Evolutionary conservation across 23 tunicate genomes (phyloP), one percentile per base, ranked within the genome.

Genomic region (Phallusia fumigata): DNA sequence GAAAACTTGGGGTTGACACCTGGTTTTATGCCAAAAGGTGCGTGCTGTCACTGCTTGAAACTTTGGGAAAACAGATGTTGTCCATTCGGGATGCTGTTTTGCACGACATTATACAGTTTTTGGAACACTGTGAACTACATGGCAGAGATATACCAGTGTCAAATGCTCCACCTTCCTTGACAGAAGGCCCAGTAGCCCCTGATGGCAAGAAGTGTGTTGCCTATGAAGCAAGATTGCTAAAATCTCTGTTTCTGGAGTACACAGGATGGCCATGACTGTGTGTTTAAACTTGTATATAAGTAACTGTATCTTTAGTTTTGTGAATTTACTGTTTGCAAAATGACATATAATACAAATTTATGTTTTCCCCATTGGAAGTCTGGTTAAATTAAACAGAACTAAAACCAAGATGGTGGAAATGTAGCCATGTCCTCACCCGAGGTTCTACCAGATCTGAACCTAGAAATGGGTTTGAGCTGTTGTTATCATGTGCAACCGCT

Each of bases 21-120:
- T 96, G 99, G 99, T 96, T 96, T 80, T 95, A 95, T 58, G 95
- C 95, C 32, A 95, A 95, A 52, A 76, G 99, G 32, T 96, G 99
- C 45, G 83, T 96, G 6, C 75, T 96, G 36, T 84, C 96, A 18
- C 90, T 96, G n/a, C 93, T 96, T 2, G 99, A 96, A 74, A 87
- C 84, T 11, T 83, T 91, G 80, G 87, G 96, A 64, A 87, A 94
- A 47, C 97, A 96, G 52, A 91, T 96, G 99, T 45, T 91, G n/a
- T 81, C 86, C 30, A 81, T 96, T 12, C 81, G 96, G 22, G 99
- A 96, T 65, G 84, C 93, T 0, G 87, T 91, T 30, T 77, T 90
- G 19, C 92, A 88, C 36, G 99, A 96, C 26, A 80, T 85, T 0
- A 73, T 94, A 2, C 98, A 90, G 85, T 77, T 85, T 31, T 58